phyloP scores from a whole-genome alignment of 2,113 vertebrate species.

The Talpa occidentalis region DNA sequence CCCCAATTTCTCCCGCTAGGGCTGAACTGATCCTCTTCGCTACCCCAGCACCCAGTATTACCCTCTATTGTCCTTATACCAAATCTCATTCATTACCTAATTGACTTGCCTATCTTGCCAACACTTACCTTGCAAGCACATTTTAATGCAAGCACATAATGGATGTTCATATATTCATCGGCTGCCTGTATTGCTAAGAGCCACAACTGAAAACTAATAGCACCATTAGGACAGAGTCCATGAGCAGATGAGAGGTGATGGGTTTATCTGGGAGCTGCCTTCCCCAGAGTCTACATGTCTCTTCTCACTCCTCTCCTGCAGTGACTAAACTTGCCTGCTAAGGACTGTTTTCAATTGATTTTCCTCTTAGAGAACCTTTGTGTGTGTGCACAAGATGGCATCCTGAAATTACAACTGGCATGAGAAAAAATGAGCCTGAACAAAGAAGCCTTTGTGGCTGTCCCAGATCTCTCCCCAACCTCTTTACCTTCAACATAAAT shows the following conservation, averaged over 20 bases:
- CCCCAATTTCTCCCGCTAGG: not conserved
- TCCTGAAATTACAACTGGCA: not conserved
- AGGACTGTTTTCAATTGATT: not conserved
- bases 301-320: not conserved
- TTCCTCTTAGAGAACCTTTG: not conserved
- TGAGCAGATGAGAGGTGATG: not conserved
- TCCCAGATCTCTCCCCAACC: not conserved
- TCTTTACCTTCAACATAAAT: not conserved
- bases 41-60: not conserved
- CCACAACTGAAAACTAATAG: not conserved
- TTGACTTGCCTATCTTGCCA: not conserved
- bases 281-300: not conserved
- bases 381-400: not conserved
- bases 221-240: not conserved
- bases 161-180: not conserved
- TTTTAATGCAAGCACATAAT: not conserved
- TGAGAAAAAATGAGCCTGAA: not conserved
- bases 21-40: not conserved
- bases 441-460: not conserved
- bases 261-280: not conserved
- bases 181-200: not conserved
- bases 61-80: not conserved
- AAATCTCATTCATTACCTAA: not conserved
- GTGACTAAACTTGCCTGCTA: not conserved
- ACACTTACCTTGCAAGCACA: not conserved